phyloP scores from a whole-genome alignment of 2,113 vertebrate genomes.

The Gopherus flavomarginatus region DNA sequence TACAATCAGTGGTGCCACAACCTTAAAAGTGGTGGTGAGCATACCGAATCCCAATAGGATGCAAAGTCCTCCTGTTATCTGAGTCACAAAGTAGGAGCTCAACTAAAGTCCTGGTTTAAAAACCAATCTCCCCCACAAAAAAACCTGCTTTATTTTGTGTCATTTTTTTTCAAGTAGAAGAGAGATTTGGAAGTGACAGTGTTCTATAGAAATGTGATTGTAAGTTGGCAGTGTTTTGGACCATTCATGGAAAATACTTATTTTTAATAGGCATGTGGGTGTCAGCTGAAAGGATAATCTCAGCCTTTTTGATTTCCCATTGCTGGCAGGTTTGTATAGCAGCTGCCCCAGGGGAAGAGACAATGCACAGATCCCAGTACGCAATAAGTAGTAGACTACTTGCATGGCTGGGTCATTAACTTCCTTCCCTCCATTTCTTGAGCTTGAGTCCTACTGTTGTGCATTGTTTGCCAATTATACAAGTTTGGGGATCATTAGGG shows the following conservation, averaged over 20 bases:
- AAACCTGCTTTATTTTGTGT: neutral
- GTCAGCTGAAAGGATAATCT: constrained; percentile 23
- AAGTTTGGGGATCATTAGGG: neutral
- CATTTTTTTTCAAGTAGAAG: neutral
- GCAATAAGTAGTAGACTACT: neutral
- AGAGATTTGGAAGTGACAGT: neutral
- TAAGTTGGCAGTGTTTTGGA: constrained; percentile 27
- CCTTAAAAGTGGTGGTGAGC: neutral
- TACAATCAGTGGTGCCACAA: neutral
- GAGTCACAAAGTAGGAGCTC: neutral
- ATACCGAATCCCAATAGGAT: neutral
- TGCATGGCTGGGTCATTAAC: neutral
- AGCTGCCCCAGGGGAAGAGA: constrained; percentile 4
- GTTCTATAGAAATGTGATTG: neutral
- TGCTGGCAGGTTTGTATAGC: constrained; percentile 19
- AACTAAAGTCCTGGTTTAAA: neutral
- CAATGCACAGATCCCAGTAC: neutral
- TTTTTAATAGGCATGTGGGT: neutral
- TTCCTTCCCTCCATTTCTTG: constrained; percentile 47
- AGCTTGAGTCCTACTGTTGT: neutral
- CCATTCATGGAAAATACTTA: neutral
- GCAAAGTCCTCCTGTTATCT: neutral
- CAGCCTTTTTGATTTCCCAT: constrained; percentile 5
- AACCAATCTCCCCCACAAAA: neutral
- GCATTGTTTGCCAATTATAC: constrained; percentile 13